phyloP scores from a whole-genome alignment of 2,113 vertebrate genomes.

The Albula glossodonta region DNA sequence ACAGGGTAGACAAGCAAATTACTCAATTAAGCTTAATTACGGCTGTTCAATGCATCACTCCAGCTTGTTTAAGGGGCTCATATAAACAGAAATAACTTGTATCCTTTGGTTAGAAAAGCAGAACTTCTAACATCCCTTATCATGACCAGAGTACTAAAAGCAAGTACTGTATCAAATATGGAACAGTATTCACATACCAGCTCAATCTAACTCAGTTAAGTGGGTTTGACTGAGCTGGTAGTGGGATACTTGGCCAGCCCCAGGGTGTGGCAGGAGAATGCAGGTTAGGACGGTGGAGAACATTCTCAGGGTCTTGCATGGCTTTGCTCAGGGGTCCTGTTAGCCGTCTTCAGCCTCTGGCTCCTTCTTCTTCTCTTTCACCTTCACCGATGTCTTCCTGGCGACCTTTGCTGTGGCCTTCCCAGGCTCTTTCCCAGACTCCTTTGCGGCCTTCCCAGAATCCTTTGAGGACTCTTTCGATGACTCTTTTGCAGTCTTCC shows the following conservation, averaged over 20 bases:
- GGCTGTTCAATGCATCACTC: background rate
- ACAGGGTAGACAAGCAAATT: background rate
- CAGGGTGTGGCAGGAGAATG: background rate
- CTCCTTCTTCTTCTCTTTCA: slow-evolving; percentile 70
- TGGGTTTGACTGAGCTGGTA: background rate
- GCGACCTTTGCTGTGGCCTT: slow-evolving; percentile 56
- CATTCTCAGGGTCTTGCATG: slow-evolving; percentile 15
- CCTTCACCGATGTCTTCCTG: slow-evolving; percentile 62
- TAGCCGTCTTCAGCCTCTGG: slow-evolving; percentile 56
- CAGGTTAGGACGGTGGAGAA: background rate
- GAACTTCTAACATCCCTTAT: background rate
- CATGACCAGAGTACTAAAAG: background rate
- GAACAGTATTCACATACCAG: background rate
- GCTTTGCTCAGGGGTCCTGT: slow-evolving; percentile 14
- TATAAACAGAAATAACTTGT: no score
- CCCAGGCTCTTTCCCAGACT: slow-evolving; percentile 54
- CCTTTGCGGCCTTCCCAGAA: slow-evolving; percentile 56
- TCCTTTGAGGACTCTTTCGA: slow-evolving; percentile 51
- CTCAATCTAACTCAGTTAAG: background rate
- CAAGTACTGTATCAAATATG: background rate
- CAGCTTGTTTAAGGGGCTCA: no score
- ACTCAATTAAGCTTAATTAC: background rate
- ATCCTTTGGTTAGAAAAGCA: background rate
- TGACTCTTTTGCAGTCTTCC: slow-evolving; percentile 47
- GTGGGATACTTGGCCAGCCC: background rate